phyloP scores from a whole-genome alignment of 1,140 invertebrate genomes.

The Phortica variegata region DNA sequence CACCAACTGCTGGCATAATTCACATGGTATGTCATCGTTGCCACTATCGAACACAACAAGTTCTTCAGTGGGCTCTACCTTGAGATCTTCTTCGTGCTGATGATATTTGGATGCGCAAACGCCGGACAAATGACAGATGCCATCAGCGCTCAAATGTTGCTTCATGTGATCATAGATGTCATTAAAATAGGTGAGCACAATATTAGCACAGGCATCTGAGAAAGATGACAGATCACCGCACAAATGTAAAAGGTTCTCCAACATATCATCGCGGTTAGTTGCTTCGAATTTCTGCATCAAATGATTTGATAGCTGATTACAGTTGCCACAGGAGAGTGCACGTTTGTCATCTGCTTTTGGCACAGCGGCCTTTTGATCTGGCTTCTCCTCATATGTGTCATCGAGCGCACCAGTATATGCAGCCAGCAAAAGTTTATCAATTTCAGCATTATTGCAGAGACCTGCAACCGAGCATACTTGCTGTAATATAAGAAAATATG shows the following conservation, averaged over 20 bases:
- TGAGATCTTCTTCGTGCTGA: constrained; percentile 61
- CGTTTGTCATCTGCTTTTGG: constrained; percentile 1
- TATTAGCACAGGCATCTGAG: constrained; percentile 75
- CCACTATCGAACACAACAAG: constrained; percentile 58
- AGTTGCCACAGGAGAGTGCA: constrained; percentile 60
- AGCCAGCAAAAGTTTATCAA: constrained; percentile 66
- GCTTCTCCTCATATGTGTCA: constrained; percentile 24
- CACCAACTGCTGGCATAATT: constrained; percentile 80
- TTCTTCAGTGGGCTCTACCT: constrained; percentile 46
- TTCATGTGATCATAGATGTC: constrained; percentile 66
- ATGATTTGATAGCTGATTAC: constrained; percentile 60
- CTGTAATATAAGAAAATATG: constrained; percentile 30
- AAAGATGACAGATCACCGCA: constrained; percentile 71
- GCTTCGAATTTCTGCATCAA: constrained; percentile 62
- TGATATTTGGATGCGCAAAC: constrained; percentile 69
- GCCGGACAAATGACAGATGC: constrained; percentile 73
- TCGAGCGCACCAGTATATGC: constrained; percentile 26
- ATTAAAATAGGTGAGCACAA: constrained; percentile 71
- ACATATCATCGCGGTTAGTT: constrained; percentile 61
- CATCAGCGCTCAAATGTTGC: constrained; percentile 65
- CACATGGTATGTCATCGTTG: constrained; percentile 74
- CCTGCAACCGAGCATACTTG: constrained; percentile 83
- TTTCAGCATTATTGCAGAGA: constrained; percentile 76
- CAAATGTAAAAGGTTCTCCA: constrained; percentile 60
- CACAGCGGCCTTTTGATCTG: constrained; percentile 22